These are phyloP conservation scores for Ptilorrhoa leucosticta DNA, from an alignment of 2,113 vertebrate genomes.

Conservation along the genomic window DNA sequence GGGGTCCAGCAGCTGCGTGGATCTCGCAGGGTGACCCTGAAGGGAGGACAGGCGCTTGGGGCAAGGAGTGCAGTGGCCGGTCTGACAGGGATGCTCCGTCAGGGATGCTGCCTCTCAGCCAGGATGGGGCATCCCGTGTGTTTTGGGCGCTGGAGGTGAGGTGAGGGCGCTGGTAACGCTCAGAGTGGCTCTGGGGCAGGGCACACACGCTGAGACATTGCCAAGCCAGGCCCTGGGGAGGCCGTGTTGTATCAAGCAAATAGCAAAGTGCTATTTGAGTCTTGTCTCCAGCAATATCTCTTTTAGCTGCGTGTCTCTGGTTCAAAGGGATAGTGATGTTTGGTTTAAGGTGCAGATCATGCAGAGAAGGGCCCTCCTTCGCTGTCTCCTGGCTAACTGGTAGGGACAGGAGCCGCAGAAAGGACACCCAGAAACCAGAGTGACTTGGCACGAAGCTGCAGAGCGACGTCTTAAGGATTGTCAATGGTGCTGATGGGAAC, in stretches of 20 bases:
- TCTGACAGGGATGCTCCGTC: neutral
- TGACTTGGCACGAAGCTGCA: neutral
- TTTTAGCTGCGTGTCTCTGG: neutral
- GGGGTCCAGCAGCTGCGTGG: neutral
- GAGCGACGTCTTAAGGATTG: neutral
- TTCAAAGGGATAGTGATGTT: neutral
- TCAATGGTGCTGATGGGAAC: neutral
- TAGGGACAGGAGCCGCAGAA: accelerated
- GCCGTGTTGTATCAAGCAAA: neutral
- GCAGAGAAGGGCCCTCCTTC: neutral
- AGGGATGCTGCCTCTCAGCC: neutral
- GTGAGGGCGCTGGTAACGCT: neutral
- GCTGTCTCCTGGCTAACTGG: neutral
- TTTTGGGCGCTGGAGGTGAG: neutral
- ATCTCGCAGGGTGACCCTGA: accelerated
- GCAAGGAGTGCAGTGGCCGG: neutral
- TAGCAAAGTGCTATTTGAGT: neutral
- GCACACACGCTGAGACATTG: accelerated
- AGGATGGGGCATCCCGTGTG: accelerated
- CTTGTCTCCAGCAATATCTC: neutral
- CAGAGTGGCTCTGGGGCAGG: neutral
- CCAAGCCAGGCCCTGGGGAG: neutral
- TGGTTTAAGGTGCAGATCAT: neutral
- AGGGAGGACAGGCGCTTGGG: accelerated
- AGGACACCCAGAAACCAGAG: neutral